Evolutionary conservation across 2,888 invertebrate genomes (phyloP).

Genomic region (Apodemia zela): DNA sequence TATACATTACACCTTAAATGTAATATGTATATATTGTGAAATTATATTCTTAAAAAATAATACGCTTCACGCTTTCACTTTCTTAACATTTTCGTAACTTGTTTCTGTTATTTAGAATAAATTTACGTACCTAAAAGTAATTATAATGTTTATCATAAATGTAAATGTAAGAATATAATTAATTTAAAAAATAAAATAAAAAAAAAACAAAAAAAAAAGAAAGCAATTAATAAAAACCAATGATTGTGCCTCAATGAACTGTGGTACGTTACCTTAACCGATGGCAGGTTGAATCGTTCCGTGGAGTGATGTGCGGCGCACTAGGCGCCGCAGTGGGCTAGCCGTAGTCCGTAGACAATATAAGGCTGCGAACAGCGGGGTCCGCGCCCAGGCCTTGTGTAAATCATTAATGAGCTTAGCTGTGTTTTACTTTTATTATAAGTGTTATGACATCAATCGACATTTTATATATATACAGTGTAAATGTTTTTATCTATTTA

Average conservation of each 20-base stretch:
- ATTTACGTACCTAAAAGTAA: slow-evolving; percentile 80
- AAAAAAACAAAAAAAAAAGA: slow-evolving; percentile 49
- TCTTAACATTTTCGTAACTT: slow-evolving; percentile 76
- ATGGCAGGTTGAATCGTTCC: slow-evolving; percentile 74
- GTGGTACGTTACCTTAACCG: slow-evolving; percentile 80
- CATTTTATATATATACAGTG: slow-evolving; percentile 70
- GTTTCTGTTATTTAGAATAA: slow-evolving; percentile 80
- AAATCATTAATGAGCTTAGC: slow-evolving; percentile 79
- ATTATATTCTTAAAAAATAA: slow-evolving; percentile 76
- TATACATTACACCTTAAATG: slow-evolving; percentile 73
- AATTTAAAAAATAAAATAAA: slow-evolving; percentile 48
- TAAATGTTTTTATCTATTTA: slow-evolving; percentile 77
- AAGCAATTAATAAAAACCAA: slow-evolving; percentile 78
- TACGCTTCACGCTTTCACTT: slow-evolving; percentile 78
- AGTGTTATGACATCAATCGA: slow-evolving; percentile 79
- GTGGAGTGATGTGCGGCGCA: slow-evolving; percentile 65
- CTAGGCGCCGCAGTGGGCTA: slow-evolving; percentile 47
- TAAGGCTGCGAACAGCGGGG: slow-evolving; percentile 60
- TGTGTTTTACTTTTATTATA: slow-evolving; percentile 78
- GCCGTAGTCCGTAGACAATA: slow-evolving; percentile 57
- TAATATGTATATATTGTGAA: slow-evolving; percentile 78
- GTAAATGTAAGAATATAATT: slow-evolving; percentile 35
- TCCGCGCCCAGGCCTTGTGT: slow-evolving; percentile 68
- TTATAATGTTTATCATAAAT: slow-evolving; percentile 76
- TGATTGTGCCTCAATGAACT: slow-evolving; percentile 81